Evolutionary conservation across 2,888 invertebrate species (phyloP).

Genomic region (Melieria crassipennis): DNA sequence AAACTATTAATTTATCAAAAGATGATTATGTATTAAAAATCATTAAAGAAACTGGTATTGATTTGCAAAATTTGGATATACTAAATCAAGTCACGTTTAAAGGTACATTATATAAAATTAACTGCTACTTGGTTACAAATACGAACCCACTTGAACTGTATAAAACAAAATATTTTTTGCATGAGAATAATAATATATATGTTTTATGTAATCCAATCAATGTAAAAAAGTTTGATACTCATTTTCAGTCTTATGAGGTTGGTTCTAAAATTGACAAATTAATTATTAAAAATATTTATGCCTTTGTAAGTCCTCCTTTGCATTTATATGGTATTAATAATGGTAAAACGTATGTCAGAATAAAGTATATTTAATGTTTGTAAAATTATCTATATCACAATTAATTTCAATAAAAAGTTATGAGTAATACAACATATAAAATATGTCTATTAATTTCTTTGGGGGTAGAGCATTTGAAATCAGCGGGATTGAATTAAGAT

Average conservation of each 20-base stretch:
- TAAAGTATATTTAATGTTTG: not conserved
- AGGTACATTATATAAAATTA: not conserved
- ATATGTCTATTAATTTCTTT: not conserved
- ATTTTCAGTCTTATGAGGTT: conserved; percentile 4
- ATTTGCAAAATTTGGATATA: not conserved
- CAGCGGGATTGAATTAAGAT: not conserved
- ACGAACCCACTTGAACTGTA: not conserved
- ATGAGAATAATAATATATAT: conserved; percentile 1
- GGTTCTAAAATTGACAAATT: conserved; percentile 1
- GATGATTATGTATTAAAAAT: not conserved
- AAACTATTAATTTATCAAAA: not conserved
- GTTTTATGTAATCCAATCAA: conserved; percentile 3
- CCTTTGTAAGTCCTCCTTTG: conserved; percentile 5
- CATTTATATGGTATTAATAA: conserved; percentile 7
- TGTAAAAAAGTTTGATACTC: conserved; percentile 8
- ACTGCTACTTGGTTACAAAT: not conserved
- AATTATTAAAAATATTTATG: not conserved
- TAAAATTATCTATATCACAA: too few species aligned
- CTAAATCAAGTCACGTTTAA: not conserved
- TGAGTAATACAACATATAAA: not conserved
- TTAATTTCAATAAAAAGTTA: not conserved
- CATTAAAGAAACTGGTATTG: not conserved
- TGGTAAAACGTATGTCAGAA: not conserved
- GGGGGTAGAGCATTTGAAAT: not conserved
- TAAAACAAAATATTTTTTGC: not conserved